Evolutionary conservation across 1,140 invertebrate species (phyloP).

Genomic region (Lordiphosa clarofinis): DNA sequence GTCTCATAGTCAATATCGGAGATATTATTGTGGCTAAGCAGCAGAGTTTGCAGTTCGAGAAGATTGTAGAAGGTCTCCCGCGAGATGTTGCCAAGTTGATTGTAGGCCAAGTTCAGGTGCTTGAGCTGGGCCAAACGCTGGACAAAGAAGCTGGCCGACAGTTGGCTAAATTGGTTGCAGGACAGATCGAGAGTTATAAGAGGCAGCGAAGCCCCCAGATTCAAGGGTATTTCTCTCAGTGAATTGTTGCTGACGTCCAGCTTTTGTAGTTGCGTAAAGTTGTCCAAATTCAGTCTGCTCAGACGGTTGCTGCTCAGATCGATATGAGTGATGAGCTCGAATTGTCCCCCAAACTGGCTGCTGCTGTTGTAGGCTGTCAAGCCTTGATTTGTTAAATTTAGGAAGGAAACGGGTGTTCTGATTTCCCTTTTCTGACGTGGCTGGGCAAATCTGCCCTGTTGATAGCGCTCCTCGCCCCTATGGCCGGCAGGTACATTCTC

Average conservation of each 20-base stretch:
- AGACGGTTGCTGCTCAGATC: slow-evolving; percentile 55
- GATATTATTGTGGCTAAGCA: slow-evolving; percentile 82
- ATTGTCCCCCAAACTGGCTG: slow-evolving; percentile 48
- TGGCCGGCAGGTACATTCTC: slow-evolving; percentile 62
- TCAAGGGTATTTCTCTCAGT: slow-evolving; percentile 23
- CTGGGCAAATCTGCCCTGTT: slow-evolving; percentile 41
- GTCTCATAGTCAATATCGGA: slow-evolving; percentile 80
- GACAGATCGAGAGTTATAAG: slow-evolving; percentile 81
- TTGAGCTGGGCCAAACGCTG: slow-evolving; percentile 79
- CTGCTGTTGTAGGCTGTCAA: slow-evolving; percentile 45
- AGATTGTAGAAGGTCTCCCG: slow-evolving; percentile 79
- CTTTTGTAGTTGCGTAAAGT: slow-evolving; percentile 45
- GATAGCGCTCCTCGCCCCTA: slow-evolving; percentile 58
- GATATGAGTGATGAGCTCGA: slow-evolving; percentile 38
- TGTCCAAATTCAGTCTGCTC: slow-evolving; percentile 26
- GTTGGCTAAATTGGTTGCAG: slow-evolving; percentile 79
- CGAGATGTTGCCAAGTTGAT: slow-evolving; percentile 67
- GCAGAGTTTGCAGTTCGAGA: slow-evolving; percentile 80
- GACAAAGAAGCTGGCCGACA: slow-evolving; percentile 67
- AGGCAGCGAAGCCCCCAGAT: slow-evolving; percentile 27
- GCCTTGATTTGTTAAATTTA: slow-evolving; percentile 47
- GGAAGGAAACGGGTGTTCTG: slow-evolving; percentile 7
- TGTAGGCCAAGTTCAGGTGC: slow-evolving; percentile 83
- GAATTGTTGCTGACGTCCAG: slow-evolving; percentile 57
- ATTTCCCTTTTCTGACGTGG: slow-evolving; percentile 39